These are phyloP conservation scores for Camptogramma bilineatum DNA, from an alignment of 2,888 invertebrate species.

Conservation along the genomic window DNA sequence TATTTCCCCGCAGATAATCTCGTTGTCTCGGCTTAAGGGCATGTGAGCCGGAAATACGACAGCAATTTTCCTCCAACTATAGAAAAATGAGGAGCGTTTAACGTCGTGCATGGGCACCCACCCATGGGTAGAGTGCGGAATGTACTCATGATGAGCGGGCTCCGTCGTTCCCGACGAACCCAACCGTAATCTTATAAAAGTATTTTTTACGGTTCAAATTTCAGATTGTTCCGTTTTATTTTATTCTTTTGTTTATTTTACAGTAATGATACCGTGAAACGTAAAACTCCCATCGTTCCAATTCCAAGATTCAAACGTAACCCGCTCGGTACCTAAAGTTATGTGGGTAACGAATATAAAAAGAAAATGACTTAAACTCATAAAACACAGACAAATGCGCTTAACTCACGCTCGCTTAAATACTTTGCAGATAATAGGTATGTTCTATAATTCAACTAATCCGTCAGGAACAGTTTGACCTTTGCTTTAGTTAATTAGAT, in stretches of 20 bases:
- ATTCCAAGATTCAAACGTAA: background rate
- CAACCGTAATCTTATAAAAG: conserved; percentile 55
- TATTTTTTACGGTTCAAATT: conserved; percentile 52
- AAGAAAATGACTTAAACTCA: background rate
- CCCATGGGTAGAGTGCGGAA: conserved; percentile 55
- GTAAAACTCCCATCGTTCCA: conserved; percentile 19
- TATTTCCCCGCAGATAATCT: conserved; percentile 82
- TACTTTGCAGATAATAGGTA: too few species aligned
- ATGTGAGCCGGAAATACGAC: conserved; percentile 83
- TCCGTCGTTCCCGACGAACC: conserved; percentile 53
- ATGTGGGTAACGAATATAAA: background rate
- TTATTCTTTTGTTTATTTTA: conserved; percentile 43
- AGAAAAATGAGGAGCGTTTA: conserved; percentile 82
- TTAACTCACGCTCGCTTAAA: background rate
- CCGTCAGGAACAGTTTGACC: background rate
- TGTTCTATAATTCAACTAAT: too few species aligned
- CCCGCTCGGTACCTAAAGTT: background rate
- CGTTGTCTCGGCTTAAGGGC: conserved; percentile 82
- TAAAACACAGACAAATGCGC: background rate
- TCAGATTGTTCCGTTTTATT: conserved; percentile 42
- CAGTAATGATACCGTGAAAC: conserved; percentile 34
- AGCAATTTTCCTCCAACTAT: conserved; percentile 82
- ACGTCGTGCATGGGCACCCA: conserved; percentile 70
- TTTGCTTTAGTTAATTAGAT: conserved; percentile 58
- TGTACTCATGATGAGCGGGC: conserved; percentile 34